Conservation (phyloP, 2,113 vertebrate species). For the Mixornis gularis region DNA sequence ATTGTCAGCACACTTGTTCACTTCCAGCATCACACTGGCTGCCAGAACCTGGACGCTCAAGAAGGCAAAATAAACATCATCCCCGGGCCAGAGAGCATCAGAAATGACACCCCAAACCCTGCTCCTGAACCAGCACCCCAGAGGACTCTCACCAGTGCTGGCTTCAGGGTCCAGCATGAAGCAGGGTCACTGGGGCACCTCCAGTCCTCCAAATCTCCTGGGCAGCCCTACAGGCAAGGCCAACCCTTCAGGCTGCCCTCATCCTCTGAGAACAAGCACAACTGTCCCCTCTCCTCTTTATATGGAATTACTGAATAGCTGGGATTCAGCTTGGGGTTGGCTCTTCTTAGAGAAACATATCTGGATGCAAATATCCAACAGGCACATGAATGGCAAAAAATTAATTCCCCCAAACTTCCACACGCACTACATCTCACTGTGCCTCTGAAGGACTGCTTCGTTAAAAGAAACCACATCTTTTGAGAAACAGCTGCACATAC, state of each 20-base stretch:
- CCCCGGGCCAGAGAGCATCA: not conserved
- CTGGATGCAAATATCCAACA: not conserved
- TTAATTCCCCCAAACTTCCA: not conserved
- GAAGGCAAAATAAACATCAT: not conserved
- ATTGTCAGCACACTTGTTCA: not conserved
- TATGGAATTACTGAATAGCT: not conserved
- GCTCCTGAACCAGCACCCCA: not conserved
- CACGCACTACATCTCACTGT: not conserved
- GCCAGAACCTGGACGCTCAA: not conserved
- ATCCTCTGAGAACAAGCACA: rapidly evolving
- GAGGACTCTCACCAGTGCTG: too few relatives aligned
- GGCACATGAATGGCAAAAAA: not conserved
- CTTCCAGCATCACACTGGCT: not conserved
- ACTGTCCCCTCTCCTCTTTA: not conserved
- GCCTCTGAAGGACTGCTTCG: not conserved
- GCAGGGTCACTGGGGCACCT: rapidly evolving
- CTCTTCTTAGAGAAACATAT: not conserved
- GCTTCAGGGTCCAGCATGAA: rapidly evolving
- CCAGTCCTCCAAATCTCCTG: not conserved
- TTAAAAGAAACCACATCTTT: not conserved
- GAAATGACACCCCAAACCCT: not conserved
- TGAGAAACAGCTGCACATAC: not conserved
- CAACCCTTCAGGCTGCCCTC: rapidly evolving
- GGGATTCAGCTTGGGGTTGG: not conserved
- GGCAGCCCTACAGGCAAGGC: not conserved